These are phyloP conservation scores for Ochotona curzoniae DNA, from an alignment of 2,113 vertebrate genomes.

Conservation along the genomic window DNA sequence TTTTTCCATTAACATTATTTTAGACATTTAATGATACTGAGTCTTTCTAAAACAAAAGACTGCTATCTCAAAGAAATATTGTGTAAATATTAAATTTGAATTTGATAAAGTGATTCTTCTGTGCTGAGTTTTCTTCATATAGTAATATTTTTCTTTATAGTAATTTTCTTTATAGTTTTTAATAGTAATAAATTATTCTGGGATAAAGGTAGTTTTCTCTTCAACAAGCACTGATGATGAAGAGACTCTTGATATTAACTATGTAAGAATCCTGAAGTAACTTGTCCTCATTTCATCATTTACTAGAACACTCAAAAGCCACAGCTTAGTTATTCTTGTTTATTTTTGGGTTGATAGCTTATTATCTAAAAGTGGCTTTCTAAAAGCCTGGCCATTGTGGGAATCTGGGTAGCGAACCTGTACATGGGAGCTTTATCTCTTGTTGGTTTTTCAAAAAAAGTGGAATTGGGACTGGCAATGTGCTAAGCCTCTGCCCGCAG, in stretches of 20 bases:
- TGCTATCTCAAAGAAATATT: constrained; percentile 58
- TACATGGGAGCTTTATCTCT: too few species aligned
- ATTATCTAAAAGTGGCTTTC: neutral
- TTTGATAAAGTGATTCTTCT: constrained; percentile 38
- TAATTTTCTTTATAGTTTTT: constrained; percentile 48
- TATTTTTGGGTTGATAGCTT: constrained; percentile 42
- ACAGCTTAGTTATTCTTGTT: constrained; percentile 23
- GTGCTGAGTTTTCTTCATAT: constrained; percentile 16
- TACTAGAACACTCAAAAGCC: neutral
- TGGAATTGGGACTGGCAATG: too few species aligned
- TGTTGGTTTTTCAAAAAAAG: too few species aligned
- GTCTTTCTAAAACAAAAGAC: constrained; percentile 62
- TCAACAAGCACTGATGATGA: neutral
- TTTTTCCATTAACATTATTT: neutral
- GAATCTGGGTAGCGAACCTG: too few species aligned
- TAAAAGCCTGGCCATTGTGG: neutral
- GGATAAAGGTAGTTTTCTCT: neutral
- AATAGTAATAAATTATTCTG: neutral
- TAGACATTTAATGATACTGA: constrained; percentile 66
- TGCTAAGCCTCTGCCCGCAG: too few species aligned
- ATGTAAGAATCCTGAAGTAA: neutral
- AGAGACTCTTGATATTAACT: neutral
- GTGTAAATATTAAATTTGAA: neutral
- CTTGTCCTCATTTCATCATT: neutral
- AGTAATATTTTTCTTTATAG: neutral